phyloP scores from a whole-genome alignment of 1,140 invertebrate genomes.

The Nebria ingens region DNA sequence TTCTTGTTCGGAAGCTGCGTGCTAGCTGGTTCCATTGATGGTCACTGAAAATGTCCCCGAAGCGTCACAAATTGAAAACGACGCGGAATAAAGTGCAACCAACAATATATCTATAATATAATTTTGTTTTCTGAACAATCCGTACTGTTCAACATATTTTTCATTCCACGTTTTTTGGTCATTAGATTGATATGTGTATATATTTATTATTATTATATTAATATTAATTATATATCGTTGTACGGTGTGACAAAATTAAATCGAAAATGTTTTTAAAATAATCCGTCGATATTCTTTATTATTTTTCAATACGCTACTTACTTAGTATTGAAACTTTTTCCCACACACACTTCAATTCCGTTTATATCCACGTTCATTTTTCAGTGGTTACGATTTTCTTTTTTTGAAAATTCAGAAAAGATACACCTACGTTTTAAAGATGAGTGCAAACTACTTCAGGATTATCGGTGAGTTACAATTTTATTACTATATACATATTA shows the following conservation, averaged over 20 bases:
- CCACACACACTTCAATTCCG: background rate
- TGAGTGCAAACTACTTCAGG: background rate
- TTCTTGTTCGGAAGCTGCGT: background rate
- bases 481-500: background rate
- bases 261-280: slow-evolving; percentile 33
- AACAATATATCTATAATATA: slow-evolving; percentile 1
- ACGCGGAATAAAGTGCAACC: slow-evolving; percentile 4
- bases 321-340: background rate
- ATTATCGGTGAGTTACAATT: background rate
- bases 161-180: slow-evolving; percentile 6
- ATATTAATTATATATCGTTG: slow-evolving; percentile 33
- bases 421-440: background rate
- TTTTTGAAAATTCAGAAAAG: background rate
- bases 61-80: too few species aligned
- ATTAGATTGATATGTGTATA: slow-evolving; percentile 29
- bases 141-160: slow-evolving; percentile 22
- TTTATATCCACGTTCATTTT: background rate
- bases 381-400: background rate
- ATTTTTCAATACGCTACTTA: slow-evolving; percentile 1
- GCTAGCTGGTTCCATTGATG: background rate
- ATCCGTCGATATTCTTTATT: slow-evolving; percentile 9
- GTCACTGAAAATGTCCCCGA: background rate
- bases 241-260: slow-evolving; percentile 35
- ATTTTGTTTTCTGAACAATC: slow-evolving; percentile 16
- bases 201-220: slow-evolving; percentile 33